Percentiles rank a stretch among this genome's conserved stretches.
phyloP scores from a whole-genome alignment of 1,140 invertebrate species.

The Theocolax elegans region DNA sequence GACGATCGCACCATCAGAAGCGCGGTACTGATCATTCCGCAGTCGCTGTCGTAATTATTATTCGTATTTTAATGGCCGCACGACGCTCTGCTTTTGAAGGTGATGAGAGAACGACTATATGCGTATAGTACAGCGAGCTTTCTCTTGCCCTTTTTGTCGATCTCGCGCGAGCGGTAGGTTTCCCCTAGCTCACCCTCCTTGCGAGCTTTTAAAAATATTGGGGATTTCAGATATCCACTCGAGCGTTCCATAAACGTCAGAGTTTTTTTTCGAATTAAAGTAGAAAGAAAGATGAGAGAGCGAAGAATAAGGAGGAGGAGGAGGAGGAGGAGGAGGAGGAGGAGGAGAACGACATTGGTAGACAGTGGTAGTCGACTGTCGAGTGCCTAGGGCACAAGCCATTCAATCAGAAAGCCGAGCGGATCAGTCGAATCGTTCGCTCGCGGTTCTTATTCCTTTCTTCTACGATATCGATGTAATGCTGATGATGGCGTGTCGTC shows the following conservation, averaged over 20 bases:
- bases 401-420: slow-evolving; percentile 65
- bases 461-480: slow-evolving; percentile 34
- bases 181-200: slow-evolving; percentile 38
- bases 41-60: slow-evolving; percentile 67
- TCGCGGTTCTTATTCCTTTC: slow-evolving; percentile 35
- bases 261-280: slow-evolving; percentile 58
- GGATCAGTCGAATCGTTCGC: slow-evolving; percentile 18
- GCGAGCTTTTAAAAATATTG: slow-evolving; percentile 68
- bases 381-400: slow-evolving; percentile 61
- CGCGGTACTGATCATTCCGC: slow-evolving; percentile 62
- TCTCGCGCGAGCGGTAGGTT: slow-evolving; percentile 33
- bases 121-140: slow-evolving; percentile 46
- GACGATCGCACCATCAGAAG: slow-evolving; percentile 61
- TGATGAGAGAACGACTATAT: too few species aligned
- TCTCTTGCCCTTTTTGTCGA: slow-evolving; percentile 35
- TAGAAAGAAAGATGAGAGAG: slow-evolving; percentile 43
- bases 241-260: background rate
- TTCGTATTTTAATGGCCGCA: slow-evolving; percentile 66
- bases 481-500: background rate
- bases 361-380: slow-evolving; percentile 18
- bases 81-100: slow-evolving; percentile 61
- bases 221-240: slow-evolving; percentile 62
- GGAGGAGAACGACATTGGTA: slow-evolving; percentile 41
- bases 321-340: background rate
- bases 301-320: slow-evolving; percentile 11